phyloP scores from a whole-genome alignment of 2,113 vertebrate genomes.

The Paradoxurus hermaphroditus region DNA sequence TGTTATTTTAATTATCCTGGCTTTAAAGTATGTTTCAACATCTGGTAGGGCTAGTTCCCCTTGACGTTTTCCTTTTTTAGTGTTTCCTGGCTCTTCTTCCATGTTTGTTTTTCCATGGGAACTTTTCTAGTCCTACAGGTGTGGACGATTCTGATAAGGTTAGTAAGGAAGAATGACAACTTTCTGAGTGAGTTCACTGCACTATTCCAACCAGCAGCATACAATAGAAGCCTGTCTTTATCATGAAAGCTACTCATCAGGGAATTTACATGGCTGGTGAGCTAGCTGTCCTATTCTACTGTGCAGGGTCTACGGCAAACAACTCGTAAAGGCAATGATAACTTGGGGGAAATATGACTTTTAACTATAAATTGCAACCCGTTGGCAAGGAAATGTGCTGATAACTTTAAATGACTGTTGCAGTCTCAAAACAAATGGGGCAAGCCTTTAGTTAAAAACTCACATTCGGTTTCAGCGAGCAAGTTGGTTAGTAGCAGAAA shows the following conservation, averaged over 20 bases:
- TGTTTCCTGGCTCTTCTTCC: not conserved
- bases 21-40: not conserved
- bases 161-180: not conserved
- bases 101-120: conserved; percentile 4
- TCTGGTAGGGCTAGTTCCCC: not conserved
- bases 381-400: not conserved
- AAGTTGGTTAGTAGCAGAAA: not conserved
- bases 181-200: not conserved
- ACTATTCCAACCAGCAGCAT: not conserved
- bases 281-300: not conserved
- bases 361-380: not conserved
- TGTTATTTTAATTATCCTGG: not conserved
- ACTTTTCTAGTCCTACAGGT: not conserved
- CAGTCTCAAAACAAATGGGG: not conserved
- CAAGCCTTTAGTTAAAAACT: not conserved
- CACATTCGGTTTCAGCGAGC: not conserved
- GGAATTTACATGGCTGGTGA: not conserved
- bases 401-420: not conserved
- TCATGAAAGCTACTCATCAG: not conserved
- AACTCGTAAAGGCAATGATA: not conserved
- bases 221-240: not conserved
- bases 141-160: not conserved
- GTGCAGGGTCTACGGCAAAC: not conserved
- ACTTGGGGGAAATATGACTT: not conserved
- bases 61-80: not conserved